Percentiles rank a stretch among this genome's conserved stretches.
Evolutionary conservation across 2,113 vertebrate species (phyloP).

Genomic region (Mirounga angustirostris): DNA sequence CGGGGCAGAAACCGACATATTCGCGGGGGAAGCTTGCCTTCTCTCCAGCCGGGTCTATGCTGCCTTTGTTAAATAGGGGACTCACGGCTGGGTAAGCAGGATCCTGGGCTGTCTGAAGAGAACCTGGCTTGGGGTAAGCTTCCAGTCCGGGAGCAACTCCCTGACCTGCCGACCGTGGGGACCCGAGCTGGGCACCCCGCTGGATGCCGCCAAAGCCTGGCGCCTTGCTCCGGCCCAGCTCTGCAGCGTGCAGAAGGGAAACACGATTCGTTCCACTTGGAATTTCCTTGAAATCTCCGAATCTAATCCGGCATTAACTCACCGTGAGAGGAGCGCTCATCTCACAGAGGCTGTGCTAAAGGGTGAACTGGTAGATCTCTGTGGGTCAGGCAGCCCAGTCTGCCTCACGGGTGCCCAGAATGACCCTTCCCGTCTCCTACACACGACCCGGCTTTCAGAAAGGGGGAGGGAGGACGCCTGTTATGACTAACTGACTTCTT

Average conservation of each 20-base stretch:
- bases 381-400: constrained; percentile 74
- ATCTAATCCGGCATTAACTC: constrained; percentile 92
- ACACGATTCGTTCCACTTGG: constrained; percentile 94
- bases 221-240: constrained; percentile 17
- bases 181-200: not conserved
- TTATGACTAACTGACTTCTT: not conserved
- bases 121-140: not conserved
- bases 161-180: not conserved
- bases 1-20: not conserved
- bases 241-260: constrained; percentile 84
- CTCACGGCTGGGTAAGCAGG: not conserved
- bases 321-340: constrained; percentile 90
- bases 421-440: constrained; percentile 60
- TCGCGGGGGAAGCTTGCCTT: constrained; percentile 36
- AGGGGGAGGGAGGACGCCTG: not conserved
- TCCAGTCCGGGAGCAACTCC: not conserved
- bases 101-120: not conserved
- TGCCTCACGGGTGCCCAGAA: not conserved
- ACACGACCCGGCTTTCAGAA: not conserved
- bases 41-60: constrained; percentile 80
- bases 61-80: constrained; percentile 80
- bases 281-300: constrained; percentile 87
- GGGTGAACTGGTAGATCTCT: constrained; percentile 83
- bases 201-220: constrained; percentile 39
- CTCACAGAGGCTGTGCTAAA: constrained; percentile 87